These are phyloP conservation scores for Pseudoatta argentina DNA, from an alignment of 1,140 invertebrate genomes.

Conservation along the genomic window DNA sequence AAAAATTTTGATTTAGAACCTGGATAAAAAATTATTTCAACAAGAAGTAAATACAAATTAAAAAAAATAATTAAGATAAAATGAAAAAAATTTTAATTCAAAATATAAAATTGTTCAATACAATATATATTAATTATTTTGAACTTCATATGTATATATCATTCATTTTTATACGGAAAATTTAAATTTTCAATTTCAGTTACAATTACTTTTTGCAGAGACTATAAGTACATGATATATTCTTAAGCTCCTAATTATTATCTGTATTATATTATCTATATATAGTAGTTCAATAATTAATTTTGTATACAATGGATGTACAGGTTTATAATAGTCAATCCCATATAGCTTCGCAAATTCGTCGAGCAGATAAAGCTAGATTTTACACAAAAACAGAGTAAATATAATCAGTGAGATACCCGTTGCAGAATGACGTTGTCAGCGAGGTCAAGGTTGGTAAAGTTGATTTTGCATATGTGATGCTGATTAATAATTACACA, in stretches of 20 bases:
- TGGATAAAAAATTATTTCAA: too few species aligned
- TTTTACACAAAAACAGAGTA: slow-evolving; percentile 49
- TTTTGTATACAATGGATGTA: background rate
- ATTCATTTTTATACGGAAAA: too few species aligned
- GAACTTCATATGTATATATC: too few species aligned
- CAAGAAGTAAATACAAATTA: too few species aligned
- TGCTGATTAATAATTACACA: slow-evolving; percentile 7
- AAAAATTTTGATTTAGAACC: too few species aligned
- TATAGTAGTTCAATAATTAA: background rate
- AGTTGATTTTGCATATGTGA: slow-evolving; percentile 27
- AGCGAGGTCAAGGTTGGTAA: slow-evolving; percentile 22
- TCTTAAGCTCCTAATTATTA: background rate
- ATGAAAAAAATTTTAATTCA: too few species aligned
- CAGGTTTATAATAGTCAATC: background rate
- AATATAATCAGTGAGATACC: slow-evolving; percentile 48
- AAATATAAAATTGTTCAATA: too few species aligned
- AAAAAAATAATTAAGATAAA: too few species aligned
- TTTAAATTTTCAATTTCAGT: too few species aligned
- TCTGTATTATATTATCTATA: background rate
- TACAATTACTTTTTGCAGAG: too few species aligned
- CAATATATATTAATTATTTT: too few species aligned
- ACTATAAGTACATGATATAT: background rate
- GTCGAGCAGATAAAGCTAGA: slow-evolving; percentile 2
- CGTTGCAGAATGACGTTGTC: slow-evolving; percentile 16
- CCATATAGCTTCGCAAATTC: slow-evolving; percentile 17